These are phyloP conservation scores for Heliothis virescens DNA, from an alignment of 1,140 invertebrate species.

Conservation along the genomic window DNA sequence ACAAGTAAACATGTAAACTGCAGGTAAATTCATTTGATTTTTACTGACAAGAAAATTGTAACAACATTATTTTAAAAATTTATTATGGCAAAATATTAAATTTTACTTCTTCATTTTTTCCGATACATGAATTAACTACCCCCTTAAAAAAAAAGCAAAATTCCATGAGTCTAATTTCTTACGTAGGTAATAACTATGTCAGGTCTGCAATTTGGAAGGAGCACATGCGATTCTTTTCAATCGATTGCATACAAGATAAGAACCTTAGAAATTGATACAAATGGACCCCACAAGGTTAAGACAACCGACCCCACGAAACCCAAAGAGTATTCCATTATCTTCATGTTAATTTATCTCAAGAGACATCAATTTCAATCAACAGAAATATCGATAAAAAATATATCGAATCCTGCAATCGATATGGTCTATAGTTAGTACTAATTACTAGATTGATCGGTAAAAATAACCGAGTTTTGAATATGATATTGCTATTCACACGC, in stretches of 20 bases:
- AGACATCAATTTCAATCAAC: background rate
- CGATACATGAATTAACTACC: too few relatives aligned
- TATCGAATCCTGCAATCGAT: conserved; percentile 13
- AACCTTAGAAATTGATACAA: background rate
- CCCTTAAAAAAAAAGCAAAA: too few relatives aligned
- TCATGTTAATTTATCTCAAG: background rate
- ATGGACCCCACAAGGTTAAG: background rate
- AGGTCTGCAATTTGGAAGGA: background rate
- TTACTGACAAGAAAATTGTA: too few relatives aligned
- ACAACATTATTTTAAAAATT: too few relatives aligned
- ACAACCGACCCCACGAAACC: background rate
- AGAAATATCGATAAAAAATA: conserved; percentile 25
- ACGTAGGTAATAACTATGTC: too few relatives aligned
- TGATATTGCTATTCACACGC: background rate
- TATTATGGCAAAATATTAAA: too few relatives aligned
- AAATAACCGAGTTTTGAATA: conserved; percentile 19
- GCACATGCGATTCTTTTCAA: background rate
- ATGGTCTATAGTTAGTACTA: background rate
- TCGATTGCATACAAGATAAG: background rate
- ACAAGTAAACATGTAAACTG: too few relatives aligned
- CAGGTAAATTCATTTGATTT: too few relatives aligned
- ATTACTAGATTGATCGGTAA: background rate
- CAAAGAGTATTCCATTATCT: background rate
- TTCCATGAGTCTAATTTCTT: too few relatives aligned
- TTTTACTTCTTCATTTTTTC: too few relatives aligned